A percentile compares a stretch with the other conserved stretches of the same genome.
Evolutionary conservation across 2,113 vertebrate genomes (phyloP).

Genomic region (Nothocercus nigrocapillus): DNA sequence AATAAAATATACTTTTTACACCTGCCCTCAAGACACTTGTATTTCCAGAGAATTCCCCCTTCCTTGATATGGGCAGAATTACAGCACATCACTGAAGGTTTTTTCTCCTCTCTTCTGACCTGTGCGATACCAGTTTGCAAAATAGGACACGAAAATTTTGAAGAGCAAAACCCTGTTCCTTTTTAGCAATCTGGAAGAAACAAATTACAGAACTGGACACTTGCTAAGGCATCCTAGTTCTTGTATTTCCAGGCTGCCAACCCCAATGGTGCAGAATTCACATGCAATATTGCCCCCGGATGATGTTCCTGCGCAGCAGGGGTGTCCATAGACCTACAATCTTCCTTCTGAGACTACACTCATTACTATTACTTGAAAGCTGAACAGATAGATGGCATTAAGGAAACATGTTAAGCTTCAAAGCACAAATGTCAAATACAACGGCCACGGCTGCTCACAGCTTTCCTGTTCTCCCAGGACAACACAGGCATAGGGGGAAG

Average conservation of each 20-base stretch:
- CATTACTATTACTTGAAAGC: neutral
- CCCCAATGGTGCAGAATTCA: neutral
- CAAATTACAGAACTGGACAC: neutral
- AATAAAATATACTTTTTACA: neutral
- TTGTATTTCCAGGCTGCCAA: neutral
- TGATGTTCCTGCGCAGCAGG: neutral
- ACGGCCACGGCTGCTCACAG: neutral
- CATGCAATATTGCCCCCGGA: neutral
- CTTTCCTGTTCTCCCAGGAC: neutral
- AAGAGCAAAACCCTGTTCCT: neutral
- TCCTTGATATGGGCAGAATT: neutral
- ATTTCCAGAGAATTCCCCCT: neutral
- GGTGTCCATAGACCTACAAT: neutral
- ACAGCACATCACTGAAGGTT: neutral
- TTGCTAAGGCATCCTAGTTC: neutral
- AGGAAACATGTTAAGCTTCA: neutral
- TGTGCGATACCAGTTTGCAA: neutral
- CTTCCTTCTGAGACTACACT: neutral
- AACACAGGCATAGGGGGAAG: neutral
- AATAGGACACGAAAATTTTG: neutral
- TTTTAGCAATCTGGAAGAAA: neutral
- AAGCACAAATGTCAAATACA: neutral
- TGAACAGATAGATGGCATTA: neutral
- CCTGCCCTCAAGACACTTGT: neutral
- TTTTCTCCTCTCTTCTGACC: neutral